Base-by-base conservation (phyloP, 2,113 vertebrate genomes). In the Tachysurus fulvidraco region DNA sequence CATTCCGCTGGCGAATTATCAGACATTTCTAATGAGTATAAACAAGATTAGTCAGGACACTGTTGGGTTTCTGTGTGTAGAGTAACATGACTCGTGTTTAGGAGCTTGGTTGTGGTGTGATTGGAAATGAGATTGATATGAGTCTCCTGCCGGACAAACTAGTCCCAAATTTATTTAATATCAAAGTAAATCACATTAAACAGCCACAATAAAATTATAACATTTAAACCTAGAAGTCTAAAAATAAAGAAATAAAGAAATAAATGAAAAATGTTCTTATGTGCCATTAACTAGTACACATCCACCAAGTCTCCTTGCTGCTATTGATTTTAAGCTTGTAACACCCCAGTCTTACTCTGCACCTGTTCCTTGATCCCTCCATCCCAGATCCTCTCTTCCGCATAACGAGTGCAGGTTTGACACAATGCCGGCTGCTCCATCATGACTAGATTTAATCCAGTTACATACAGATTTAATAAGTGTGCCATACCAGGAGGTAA, bases 391-490 rank as follows among this genome's bases (percentile, higher is more conserved):
- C 59, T 54, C 46, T 55, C 81, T 83, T 87, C 86, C 91, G 92
- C 88, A 92, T 93, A 93, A 94, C 92, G 93, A 93, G 91, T 57
- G 90, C 89, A 92, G 93, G 93, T 94, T 95, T 94, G 94, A 94
- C 91, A 90, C 93, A 89, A 89, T 91, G 92, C 93, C 93, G 93
- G 93, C 92, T 83, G 90, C 92, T 94, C 93, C 93, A 94, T 95
- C 94, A 94, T 89, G 93, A 92, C 93, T 91, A 93, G 90, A 95
- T 95, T 93, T 94, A 93, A 95, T 95, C 92, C 94, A 95, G 94
- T 95, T 95, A 95, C 95, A 94, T 94, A 90, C 92, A 94, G 94
- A 95, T 95, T 95, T 95, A 95, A 95, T 95, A 94, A 95, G 92
- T 86, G 89, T 88, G 81, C 28, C 88, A 84, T 92, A 81, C 74